Evolutionary conservation across 2,888 invertebrate species (phyloP).

Genomic region (Tenthredo scrophulariae): DNA sequence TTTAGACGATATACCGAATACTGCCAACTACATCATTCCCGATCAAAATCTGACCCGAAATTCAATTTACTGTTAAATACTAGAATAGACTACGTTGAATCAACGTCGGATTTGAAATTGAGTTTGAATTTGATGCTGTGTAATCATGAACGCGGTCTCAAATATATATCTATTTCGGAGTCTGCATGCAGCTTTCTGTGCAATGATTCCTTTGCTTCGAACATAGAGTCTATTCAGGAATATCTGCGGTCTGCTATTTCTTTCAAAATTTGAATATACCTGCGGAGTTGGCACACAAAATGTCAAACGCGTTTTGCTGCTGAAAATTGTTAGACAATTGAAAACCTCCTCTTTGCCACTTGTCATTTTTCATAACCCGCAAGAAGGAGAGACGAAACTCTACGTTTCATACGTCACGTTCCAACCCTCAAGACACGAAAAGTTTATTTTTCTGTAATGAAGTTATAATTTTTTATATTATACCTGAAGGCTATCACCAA

Average conservation of each 20-base stretch:
- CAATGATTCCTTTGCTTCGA: neutral
- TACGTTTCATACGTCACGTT: neutral
- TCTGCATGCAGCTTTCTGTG: neutral
- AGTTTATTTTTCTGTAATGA: neutral
- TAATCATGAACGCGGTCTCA: neutral
- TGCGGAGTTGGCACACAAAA: too few relatives aligned
- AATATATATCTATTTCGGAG: neutral
- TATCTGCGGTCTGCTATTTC: too few relatives aligned
- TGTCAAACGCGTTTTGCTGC: too few relatives aligned
- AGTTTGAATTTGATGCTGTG: neutral
- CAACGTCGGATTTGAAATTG: neutral
- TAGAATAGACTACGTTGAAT: neutral
- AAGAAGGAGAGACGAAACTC: neutral
- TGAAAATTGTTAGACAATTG: too few relatives aligned
- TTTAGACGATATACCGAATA: neutral
- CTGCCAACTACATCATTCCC: constrained; percentile 5
- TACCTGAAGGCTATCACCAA: neutral
- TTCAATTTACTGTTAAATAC: constrained; percentile 6
- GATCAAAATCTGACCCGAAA: neutral
- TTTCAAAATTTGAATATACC: too few relatives aligned
- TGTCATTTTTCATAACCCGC: neutral
- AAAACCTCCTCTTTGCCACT: too few relatives aligned
- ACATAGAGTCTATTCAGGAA: too few relatives aligned
- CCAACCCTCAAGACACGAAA: neutral
- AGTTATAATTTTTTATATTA: neutral